Base-by-base conservation (phyloP, 2,113 vertebrate genomes). In the Tricholaema leucomelas region DNA sequence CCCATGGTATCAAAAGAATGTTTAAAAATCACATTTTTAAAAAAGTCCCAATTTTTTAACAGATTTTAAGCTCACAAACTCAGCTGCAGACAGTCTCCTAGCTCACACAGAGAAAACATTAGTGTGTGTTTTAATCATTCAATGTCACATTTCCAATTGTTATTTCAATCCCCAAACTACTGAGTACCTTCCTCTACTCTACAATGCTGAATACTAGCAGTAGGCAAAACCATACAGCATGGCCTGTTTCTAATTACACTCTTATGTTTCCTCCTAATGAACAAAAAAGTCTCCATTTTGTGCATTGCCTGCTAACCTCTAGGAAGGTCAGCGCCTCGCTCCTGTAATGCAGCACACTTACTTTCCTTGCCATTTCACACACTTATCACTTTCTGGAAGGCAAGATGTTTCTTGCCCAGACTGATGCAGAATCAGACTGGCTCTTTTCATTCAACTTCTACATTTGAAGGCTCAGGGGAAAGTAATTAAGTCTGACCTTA, bases 181-280 rank as follows among this genome's bases (percentile, higher is more conserved):
- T 38, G 21, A 59, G 21, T 56, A 71, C 23, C 23, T 84, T 85
- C 15, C 4, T 91, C 44, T 77, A 8, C 59, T 92, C 60, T 73
- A 27, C n/a, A 70, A 18, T 44, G 6, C n/a, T 82, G 58, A 87
- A 86, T 24, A 50, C 48, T 50, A 64, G 38, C 31, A 77, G 50
- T 42, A 69, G 36, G 48, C 15, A 91, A 82, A 85, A 71, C 28
- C 64, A 81, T 44, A 24, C 27, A 79, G 73, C 54, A 46, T 15
- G 10, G 81, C 30, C 86, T 92, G 91, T 88, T 90, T 92, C 87
- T 87, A 92, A 94, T 95, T 96, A 93, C 40, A 55, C 42, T 71
- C 88, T 93, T 73, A 67, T 48, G 67, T 89, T 93, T 95, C 91
- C 75, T 90, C 24, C 14, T 92, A 90, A 94, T 76, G 88, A 87